phyloP scores from a whole-genome alignment of 2,888 invertebrate genomes.

The Synergus umbraculus region DNA sequence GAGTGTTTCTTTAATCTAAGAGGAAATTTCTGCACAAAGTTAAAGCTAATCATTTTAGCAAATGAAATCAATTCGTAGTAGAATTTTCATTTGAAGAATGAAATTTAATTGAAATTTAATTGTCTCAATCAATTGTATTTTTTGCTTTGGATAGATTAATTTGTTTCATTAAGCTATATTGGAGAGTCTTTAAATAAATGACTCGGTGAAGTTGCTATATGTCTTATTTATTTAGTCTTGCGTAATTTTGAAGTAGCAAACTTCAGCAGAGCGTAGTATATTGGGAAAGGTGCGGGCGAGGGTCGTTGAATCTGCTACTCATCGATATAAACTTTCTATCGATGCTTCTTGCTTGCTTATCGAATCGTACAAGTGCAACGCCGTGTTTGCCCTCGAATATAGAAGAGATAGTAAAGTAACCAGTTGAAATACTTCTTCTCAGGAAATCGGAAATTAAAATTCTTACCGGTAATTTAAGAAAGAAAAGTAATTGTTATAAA shows the following conservation, averaged over 20 bases:
- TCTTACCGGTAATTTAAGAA: background rate
- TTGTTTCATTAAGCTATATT: background rate
- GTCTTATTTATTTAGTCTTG: background rate
- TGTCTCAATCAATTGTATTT: background rate
- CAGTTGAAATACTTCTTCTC: background rate
- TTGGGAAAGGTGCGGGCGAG: conserved; percentile 37
- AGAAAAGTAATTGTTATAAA: background rate
- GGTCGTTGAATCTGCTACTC: conserved; percentile 31
- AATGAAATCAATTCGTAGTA: too few relatives aligned
- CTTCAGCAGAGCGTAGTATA: background rate
- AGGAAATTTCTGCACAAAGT: too few relatives aligned
- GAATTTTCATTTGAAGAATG: background rate
- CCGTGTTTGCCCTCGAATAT: background rate
- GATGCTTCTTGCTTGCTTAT: conserved; percentile 3
- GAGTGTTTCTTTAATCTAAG: too few relatives aligned
- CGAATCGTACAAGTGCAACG: conserved; percentile 14
- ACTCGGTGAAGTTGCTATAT: background rate
- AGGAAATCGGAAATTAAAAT: background rate
- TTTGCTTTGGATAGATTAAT: background rate
- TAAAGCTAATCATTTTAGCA: too few relatives aligned
- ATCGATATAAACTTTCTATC: conserved; percentile 39
- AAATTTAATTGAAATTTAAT: too few relatives aligned
- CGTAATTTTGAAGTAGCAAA: conserved; percentile 19
- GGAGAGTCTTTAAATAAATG: background rate
- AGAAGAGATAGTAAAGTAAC: background rate